These are phyloP conservation scores for Petrolisthes manimaculis DNA, from an alignment of 2,888 invertebrate genomes.

Conservation along the genomic window DNA sequence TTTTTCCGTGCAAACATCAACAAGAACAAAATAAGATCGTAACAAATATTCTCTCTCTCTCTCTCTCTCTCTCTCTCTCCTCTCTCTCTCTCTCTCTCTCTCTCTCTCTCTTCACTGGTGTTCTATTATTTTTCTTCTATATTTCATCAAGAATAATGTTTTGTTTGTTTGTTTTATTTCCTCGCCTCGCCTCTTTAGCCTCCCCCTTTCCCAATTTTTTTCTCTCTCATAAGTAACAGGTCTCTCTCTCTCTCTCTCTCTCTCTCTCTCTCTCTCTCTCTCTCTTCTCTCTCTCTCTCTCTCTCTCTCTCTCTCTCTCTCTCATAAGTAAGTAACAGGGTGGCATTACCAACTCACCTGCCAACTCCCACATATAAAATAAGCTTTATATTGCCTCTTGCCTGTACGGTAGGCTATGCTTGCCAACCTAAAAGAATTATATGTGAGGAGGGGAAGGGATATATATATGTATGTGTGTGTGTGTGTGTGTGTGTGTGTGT, in stretches of 20 bases:
- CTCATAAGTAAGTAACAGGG: too few species aligned
- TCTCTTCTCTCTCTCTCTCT: neutral
- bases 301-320: neutral
- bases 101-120: too few species aligned
- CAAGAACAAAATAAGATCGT: neutral
- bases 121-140: neutral
- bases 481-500: neutral
- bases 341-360: too few species aligned
- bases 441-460: too few species aligned
- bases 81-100: conserved; percentile 1
- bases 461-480: too few species aligned
- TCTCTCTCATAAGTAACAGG: too few species aligned
- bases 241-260: neutral
- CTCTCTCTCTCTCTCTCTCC: neutral
- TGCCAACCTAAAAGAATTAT: too few species aligned
- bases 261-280: neutral
- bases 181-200: neutral
- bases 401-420: too few species aligned
- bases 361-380: too few species aligned
- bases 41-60: neutral
- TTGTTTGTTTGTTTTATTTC: neutral
- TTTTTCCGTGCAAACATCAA: too few species aligned
- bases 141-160: neutral
- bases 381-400: too few species aligned
- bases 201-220: too few species aligned